Percentiles rank a stretch among this genome's conserved stretches.
phyloP scores from a whole-genome alignment of 1,140 invertebrate genomes.

The Chrysopa pallens region DNA sequence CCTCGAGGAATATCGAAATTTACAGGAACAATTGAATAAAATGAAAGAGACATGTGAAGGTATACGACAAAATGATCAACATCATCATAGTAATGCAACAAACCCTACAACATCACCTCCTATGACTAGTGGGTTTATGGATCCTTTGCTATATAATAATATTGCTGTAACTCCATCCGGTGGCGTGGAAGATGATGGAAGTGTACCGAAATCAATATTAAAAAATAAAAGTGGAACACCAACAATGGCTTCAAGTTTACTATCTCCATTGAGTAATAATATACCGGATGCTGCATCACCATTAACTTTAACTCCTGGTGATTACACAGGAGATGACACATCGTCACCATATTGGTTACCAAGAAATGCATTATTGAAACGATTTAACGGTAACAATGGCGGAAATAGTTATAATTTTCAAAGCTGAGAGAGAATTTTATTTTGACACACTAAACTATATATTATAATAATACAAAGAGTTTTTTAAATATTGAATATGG shows the following conservation, averaged over 20 bases:
- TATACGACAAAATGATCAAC: conserved; percentile 25
- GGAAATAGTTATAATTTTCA: neutral
- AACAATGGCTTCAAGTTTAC: conserved; percentile 7
- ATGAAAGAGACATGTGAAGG: conserved; percentile 60
- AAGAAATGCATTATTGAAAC: neutral
- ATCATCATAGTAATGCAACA: neutral
- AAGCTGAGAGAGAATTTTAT: neutral
- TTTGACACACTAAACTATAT: too few relatives aligned
- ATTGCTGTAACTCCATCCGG: conserved; percentile 1
- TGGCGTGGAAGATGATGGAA: conserved; percentile 10
- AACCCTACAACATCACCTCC: neutral
- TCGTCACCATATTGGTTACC: neutral
- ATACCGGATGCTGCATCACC: neutral
- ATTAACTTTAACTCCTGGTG: neutral
- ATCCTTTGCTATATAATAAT: conserved; percentile 20
- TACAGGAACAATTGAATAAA: conserved; percentile 53
- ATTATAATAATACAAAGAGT: too few relatives aligned
- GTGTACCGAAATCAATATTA: conserved; percentile 29
- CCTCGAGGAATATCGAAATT: conserved; percentile 52
- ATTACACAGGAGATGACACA: neutral
- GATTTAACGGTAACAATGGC: neutral
- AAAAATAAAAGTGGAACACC: conserved; percentile 33
- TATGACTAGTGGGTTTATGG: conserved; percentile 11
- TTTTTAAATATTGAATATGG: too few relatives aligned
- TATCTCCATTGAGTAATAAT: neutral